These are phyloP conservation scores for Prionailurus bengalensis DNA, from an alignment of 2,113 vertebrate species.

Conservation along the genomic window DNA sequence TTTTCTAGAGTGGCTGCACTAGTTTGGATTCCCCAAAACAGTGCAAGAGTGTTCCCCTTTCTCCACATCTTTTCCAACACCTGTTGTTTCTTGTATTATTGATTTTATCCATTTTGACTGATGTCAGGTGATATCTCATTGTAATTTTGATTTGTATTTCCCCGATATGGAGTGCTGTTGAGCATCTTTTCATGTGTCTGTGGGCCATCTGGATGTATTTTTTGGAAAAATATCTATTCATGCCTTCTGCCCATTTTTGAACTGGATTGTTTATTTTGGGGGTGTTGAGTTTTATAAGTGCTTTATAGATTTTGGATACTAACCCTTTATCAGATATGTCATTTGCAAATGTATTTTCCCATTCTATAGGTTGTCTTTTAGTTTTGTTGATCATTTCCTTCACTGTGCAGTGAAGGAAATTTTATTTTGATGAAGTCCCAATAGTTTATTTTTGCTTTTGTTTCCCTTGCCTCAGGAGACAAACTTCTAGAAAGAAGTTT, in stretches of 20 bases:
- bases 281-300: not conserved
- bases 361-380: not conserved
- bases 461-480: not conserved
- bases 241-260: not conserved
- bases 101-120: not conserved
- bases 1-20: not conserved
- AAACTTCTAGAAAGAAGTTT: not conserved
- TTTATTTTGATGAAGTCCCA: not conserved
- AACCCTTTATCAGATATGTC: not conserved
- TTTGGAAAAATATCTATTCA: not conserved
- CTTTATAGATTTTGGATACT: not conserved
- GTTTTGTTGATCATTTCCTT: not conserved
- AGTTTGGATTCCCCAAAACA: not conserved
- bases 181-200: not conserved
- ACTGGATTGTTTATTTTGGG: not conserved
- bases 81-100: not conserved
- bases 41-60: not conserved
- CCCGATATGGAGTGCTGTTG: not conserved
- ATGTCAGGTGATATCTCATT: not conserved
- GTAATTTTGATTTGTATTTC: not conserved
- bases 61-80: not conserved
- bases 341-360: not conserved
- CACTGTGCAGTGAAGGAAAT: not conserved
- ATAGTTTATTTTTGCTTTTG: not conserved
- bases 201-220: not conserved